phyloP scores from a whole-genome alignment of 2,113 vertebrate genomes.

The Oncorhynchus keta region DNA sequence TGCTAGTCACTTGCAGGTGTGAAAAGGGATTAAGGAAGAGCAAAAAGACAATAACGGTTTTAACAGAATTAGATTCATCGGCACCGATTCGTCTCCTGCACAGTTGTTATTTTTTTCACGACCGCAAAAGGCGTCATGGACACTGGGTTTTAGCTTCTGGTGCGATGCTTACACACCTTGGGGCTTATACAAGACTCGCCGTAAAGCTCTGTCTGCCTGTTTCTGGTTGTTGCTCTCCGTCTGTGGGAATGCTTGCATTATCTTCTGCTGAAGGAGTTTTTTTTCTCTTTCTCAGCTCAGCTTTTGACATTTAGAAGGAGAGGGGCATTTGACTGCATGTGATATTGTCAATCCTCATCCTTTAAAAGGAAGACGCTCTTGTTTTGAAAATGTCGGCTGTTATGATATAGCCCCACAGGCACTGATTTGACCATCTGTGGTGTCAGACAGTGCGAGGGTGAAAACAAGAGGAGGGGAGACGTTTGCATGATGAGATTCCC shows the following conservation, averaged over 20 bases:
- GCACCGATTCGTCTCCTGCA: not conserved
- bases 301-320: no score
- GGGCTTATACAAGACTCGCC: not conserved
- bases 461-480: not conserved
- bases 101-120: not conserved
- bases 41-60: conserved; percentile 8
- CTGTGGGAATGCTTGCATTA: no score
- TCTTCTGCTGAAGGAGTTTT: no score
- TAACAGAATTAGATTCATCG: not conserved
- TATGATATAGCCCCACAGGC: not conserved
- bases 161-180: not conserved
- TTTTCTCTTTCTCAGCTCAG: no score
- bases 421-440: not conserved
- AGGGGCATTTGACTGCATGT: no score
- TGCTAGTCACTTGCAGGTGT: conserved; percentile 23
- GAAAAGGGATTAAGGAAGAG: conserved; percentile 16
- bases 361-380: not conserved
- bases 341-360: not conserved
- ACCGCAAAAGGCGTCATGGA: not conserved
- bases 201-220: not conserved
- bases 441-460: not conserved
- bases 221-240: not conserved
- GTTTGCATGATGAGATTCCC: no score
- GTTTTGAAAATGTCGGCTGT: not conserved
- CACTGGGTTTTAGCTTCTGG: not conserved